These are phyloP conservation scores for Halocaridina rubra DNA, from an alignment of 2,888 invertebrate species.

Conservation along the genomic window DNA sequence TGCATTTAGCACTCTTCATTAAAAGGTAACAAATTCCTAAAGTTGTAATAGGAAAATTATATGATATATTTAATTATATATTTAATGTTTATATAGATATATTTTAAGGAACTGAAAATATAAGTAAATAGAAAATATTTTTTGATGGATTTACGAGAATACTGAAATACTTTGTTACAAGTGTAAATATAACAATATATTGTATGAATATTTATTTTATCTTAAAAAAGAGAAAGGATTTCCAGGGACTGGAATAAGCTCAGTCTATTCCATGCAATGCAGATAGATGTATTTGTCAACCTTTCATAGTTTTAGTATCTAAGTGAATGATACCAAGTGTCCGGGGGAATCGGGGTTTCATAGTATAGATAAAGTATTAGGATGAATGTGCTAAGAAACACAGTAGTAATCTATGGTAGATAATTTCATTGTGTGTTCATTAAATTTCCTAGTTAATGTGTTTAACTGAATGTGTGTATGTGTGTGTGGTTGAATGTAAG, in stretches of 20 bases:
- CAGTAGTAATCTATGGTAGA: conserved; percentile 16
- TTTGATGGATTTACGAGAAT: too few species aligned
- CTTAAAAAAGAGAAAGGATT: conserved; percentile 24
- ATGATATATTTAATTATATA: too few species aligned
- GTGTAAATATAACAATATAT: too few species aligned
- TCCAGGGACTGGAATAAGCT: background rate
- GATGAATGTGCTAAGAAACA: conserved; percentile 39
- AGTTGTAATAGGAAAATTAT: too few species aligned
- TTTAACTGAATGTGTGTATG: background rate
- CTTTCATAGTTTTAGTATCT: background rate
- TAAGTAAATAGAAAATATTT: too few species aligned
- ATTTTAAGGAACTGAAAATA: too few species aligned
- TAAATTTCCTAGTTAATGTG: background rate
- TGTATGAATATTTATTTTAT: too few species aligned
- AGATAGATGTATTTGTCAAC: background rate
- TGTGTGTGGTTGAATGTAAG: background rate
- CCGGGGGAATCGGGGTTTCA: background rate
- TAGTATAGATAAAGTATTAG: background rate
- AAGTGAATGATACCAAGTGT: background rate
- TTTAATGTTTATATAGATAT: too few species aligned
- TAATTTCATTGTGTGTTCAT: conserved; percentile 1
- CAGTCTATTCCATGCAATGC: background rate
- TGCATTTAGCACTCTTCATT: too few species aligned
- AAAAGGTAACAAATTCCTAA: too few species aligned
- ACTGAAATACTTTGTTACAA: too few species aligned